These are phyloP conservation scores for Epinephelus cyanopodus DNA, from an alignment of 2,113 vertebrate species.

Conservation along the genomic window DNA sequence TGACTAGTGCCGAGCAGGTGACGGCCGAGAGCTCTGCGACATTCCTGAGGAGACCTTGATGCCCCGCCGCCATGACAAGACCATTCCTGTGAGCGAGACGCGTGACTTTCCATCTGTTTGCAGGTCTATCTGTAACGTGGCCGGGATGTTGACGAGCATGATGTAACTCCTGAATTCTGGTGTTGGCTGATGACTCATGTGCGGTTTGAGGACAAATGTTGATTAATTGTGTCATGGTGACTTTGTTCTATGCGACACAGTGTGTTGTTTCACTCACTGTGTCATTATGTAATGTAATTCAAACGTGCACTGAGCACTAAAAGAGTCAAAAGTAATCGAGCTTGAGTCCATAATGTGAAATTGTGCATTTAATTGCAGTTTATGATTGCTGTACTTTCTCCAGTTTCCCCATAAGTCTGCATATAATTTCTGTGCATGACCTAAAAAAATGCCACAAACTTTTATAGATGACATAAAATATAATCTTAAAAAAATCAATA, in stretches of 20 bases:
- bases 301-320: slow-evolving; percentile 36
- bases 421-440: slow-evolving; percentile 32
- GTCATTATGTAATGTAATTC: slow-evolving; percentile 47
- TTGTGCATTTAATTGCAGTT: slow-evolving; percentile 61
- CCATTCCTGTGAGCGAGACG: slow-evolving; percentile 45
- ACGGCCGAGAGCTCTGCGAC: slow-evolving; percentile 28
- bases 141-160: slow-evolving; percentile 43
- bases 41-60: slow-evolving; percentile 67
- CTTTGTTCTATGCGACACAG: slow-evolving; percentile 3
- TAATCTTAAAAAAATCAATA: slow-evolving; percentile 11
- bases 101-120: slow-evolving; percentile 56
- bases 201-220: background rate
- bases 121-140: slow-evolving; percentile 33
- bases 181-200: slow-evolving; percentile 10
- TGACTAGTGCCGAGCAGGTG: slow-evolving; percentile 52
- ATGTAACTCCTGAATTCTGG: slow-evolving; percentile 32
- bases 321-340: slow-evolving; percentile 62
- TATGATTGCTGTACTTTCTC: slow-evolving; percentile 35
- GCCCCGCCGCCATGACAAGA: slow-evolving; percentile 38
- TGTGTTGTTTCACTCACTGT: slow-evolving; percentile 1
- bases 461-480: slow-evolving; percentile 44
- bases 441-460: slow-evolving; percentile 34
- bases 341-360: slow-evolving; percentile 57
- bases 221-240: slow-evolving; percentile 18
- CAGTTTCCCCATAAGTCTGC: slow-evolving; percentile 34